Evolutionary conservation across 2,888 invertebrate species (phyloP), one percentile per base, ranked within the genome.

Genomic region (Microctonus brassicae): DNA sequence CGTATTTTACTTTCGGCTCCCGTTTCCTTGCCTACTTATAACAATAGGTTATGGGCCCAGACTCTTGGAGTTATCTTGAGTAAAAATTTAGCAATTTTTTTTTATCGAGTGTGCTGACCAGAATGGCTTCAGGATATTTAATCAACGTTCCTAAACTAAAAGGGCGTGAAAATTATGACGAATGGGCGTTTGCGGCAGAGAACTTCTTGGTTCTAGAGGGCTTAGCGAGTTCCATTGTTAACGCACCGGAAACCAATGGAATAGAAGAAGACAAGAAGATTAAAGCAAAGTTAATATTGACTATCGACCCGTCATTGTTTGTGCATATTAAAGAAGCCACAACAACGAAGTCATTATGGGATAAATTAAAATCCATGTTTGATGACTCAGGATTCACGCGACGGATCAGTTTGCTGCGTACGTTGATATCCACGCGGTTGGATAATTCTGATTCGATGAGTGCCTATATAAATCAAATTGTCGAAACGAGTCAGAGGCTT

Each of bases 331-430:
- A 33, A 20, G 79, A 77, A 62, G 70, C 75, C 11, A 74, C 57
- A 47, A 77, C 75, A 33, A 67, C 78, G 13, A 71, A 73, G 33
- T 72, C 79, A 52, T 71, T 81, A 9, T 82, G 78, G 78, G 62
- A 67, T 0, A 80, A 71, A 52, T 58, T 81, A 17, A 78, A 75
- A 58, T 34, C 66, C 13, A 42, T 83, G 53, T 83, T 76, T 58
- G 79, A 77, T 66, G 81, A 83, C 70, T 73, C 55, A 24, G 82
- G 82, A 53, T 83, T 80, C 63, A 71, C 80, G 17, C 64, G 83
- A 67, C 79, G 74, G 72, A 82, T 83, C 11, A 69, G 71, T 58
- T 73, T 83, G 17, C 70, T 83, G 6, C 67, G 81, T 9, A 67
- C 69, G 9, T 66, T 83, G 9, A 82, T 82, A 36, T 78, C 76